Percentiles rank a stretch among this genome's conserved stretches.
Evolutionary conservation across 2,797 vertebrate genomes (phyloP).

Genomic region (Sylvilagus floridanus): DNA sequence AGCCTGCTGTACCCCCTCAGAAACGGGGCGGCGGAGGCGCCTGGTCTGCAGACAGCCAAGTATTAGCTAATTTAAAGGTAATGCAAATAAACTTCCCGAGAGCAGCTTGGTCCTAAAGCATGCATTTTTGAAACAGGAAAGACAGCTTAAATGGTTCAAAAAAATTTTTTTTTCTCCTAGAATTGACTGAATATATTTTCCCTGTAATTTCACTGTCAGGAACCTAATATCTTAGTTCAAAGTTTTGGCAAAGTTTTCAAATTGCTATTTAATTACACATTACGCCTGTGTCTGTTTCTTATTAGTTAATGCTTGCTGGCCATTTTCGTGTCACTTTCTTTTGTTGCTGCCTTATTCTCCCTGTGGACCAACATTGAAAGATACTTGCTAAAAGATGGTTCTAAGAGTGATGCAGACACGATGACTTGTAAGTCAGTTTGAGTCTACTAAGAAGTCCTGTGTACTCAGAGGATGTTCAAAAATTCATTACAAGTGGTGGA

Average conservation of each 20-base stretch:
- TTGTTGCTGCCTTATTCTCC: background rate
- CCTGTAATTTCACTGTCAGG: constrained; percentile 41
- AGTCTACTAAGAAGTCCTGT: background rate
- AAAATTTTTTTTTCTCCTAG: constrained; percentile 36
- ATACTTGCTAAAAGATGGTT: constrained; percentile 7
- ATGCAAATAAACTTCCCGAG: background rate
- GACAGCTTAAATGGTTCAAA: background rate
- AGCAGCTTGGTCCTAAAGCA: background rate
- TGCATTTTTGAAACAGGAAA: constrained; percentile 39
- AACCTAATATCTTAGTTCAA: background rate
- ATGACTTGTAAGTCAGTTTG: background rate
- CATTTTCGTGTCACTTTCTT: constrained; percentile 30
- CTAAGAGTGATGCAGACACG: background rate
- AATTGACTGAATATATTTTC: background rate
- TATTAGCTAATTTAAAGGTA: constrained; percentile 71
- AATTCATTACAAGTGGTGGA: background rate
- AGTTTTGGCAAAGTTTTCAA: constrained; percentile 49
- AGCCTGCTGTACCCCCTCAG: background rate
- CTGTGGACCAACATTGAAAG: background rate
- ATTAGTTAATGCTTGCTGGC: background rate
- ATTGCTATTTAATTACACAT: background rate
- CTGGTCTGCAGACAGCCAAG: constrained; percentile 21
- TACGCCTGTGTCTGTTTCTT: background rate
- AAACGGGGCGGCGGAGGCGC: background rate
- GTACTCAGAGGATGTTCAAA: background rate